Evolutionary conservation across 2,113 vertebrate genomes (phyloP), one percentile per base, ranked within the genome.

Genomic region (Phainopepla nitens): DNA sequence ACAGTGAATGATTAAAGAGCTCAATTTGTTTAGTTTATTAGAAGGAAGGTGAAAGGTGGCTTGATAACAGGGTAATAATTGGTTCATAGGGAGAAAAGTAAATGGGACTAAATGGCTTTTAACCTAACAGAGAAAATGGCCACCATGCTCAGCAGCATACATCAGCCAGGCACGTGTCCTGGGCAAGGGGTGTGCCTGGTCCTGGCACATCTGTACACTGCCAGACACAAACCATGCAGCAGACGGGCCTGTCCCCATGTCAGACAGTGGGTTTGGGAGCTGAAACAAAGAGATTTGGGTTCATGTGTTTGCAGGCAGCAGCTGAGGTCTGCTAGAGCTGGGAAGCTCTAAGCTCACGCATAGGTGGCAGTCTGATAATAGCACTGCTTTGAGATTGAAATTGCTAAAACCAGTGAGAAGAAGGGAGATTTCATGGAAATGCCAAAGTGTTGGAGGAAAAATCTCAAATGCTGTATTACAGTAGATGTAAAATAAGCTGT

Each of bases 211-310:
- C 35, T 23, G 60, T 21, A 9, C 4, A 2, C 11, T 4, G 27
- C 4, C 41, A 19, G 51, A 0, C 3, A 56, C 4, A 29, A 15
- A 20, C 10, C 44, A 11, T 19, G 49, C 62, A 31, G 65, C 62
- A 51, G 54, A 4, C 2, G 2, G 10, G 41, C 49, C 21, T 1
- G 0, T 4, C 3, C 0, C 36, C 1, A 8, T 2, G 47, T 6
- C 45, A 19, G 22, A 33, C 47, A 14, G 29, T 0, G 33, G 24
- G 17, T 0, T 20, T 6, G 31, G 28, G 50, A 65, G 22, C 28
- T 16, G 4, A 2, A 24, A 21, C 5, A 10, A 12, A 24, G 54
- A 17, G 33, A 10, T 21, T 14, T 5, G 42, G n/a, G 17, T 4
- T 47, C n/a, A 11, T 2, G 0, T 15, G 11, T 28, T 8, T 25